These are phyloP conservation scores for Serranochromis macrocephalus DNA, from an alignment of 2,113 vertebrate species.

Conservation along the genomic window DNA sequence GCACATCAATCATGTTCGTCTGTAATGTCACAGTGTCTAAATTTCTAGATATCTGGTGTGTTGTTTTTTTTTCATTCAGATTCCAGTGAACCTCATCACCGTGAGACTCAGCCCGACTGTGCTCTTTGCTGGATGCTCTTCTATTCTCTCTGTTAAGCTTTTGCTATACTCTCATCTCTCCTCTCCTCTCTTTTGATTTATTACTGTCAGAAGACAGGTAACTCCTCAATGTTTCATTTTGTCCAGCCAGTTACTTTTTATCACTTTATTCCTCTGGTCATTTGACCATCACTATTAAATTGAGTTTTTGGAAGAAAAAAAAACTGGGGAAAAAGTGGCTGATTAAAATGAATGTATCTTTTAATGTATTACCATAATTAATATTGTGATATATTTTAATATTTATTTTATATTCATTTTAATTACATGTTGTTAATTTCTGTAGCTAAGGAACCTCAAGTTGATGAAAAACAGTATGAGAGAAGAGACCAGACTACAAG, in stretches of 20 bases:
- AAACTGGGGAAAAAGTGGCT: background rate
- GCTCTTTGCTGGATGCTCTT: background rate
- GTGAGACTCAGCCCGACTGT: background rate
- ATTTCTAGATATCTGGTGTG: background rate
- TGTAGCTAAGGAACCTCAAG: background rate
- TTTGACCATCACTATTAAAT: background rate
- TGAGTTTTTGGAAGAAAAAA: background rate
- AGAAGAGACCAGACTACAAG: background rate
- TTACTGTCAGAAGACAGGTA: background rate
- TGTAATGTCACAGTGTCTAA: background rate
- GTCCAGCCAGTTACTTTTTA: background rate
- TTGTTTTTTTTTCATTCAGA: background rate
- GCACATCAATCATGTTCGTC: background rate
- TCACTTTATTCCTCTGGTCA: background rate
- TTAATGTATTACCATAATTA: background rate
- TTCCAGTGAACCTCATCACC: background rate
- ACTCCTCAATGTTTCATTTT: background rate
- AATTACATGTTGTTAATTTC: background rate
- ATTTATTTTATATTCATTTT: background rate
- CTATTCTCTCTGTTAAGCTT: background rate
- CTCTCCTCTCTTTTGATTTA: background rate
- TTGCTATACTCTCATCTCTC: background rate
- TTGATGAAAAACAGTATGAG: background rate
- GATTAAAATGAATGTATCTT: background rate
- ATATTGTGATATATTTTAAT: background rate